Evolutionary conservation across 1,140 invertebrate species (phyloP), one percentile per base, ranked within the genome.

Genomic region (Bombus fervidus): DNA sequence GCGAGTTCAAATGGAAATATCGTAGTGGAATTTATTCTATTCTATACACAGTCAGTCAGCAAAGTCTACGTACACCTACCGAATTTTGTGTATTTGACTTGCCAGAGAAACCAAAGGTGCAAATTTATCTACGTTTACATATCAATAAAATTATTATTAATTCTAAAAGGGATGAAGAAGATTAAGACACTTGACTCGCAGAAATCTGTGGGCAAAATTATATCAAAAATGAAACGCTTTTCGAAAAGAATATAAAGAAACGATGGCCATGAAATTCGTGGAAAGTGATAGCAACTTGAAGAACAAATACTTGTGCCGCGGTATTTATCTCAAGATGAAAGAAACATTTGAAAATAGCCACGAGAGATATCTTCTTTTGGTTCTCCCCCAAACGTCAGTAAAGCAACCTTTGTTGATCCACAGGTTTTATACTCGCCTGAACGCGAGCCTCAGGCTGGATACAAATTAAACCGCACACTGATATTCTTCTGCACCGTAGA

Each of bases 381-480:
- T 15, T 25, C 31, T 47, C 37, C 59, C 37, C 28, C 34, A 74
- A 86, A 86, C 62, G 69, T 73, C 69, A 62, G 82, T 74, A 66
- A 88, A 69, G 28, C 41, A 34, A 76, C 39, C 74, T 89, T 84
- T 90, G 76, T 83, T 78, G 88, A 90, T 89, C 84, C 88, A 69
- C 85, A 71, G 69, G 43, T 71, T 86, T 81, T 69, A 71, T 47
- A 78, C 37, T n/a, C 47, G 10, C 12, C 8, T 59, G 66, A 59
- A 88, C 68, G 78, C 39, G 86, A 89, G 80, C 80, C 84, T 53
- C 53, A 15, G 80, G 87, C 84, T 43, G 47, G 66, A 78, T 77
- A 86, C 69, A 79, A 86, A 89, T 89, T 89, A 89, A 89, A 89
- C 53, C 77, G 77, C 66, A 59, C 47, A 84, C 86, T 72, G 53